Evolutionary conservation across 2,113 vertebrate species (phyloP), one percentile per base, ranked within the genome.

Genomic region (Periophthalmus modestus): DNA sequence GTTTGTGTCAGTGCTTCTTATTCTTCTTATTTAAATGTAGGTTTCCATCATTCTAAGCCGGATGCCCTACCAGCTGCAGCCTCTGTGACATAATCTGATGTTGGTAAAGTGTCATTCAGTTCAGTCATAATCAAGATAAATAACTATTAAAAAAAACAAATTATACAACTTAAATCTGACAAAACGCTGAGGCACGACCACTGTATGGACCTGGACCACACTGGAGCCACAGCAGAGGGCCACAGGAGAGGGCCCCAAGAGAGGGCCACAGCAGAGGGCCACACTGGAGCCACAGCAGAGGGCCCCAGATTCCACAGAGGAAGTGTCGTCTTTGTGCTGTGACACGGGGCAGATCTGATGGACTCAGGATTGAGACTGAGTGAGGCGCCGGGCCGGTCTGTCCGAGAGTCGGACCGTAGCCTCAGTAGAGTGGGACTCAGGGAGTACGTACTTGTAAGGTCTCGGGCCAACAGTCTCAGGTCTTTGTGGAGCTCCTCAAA

Each of bases 401-500:
- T 93, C 92, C 89, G 83, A 74, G 76, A 82, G 69, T 54, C n/a
- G 7, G 19, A 54, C 1, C 7, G 1, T 54, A 6, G 5, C 19
- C 7, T 54, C 50, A n/a, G 50, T n/a, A n/a, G n/a, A 1, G 7
- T 28, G 13, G n/a, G 12, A 28, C 2, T 34, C 0, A 0, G 50
- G 23, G 73, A 66, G 5, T 66, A 82, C 81, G 0, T 95, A 98
- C 98, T 95, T 94, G 94, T 92, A 74, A 98, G 91, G 75, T 98
- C 96, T 85, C 88, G 94, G 84, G 88, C 94, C 58, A 98, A 91
- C 87, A 95, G 96, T 62, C 91, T 93, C 79, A 98, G 93, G 78
- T 99, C 97, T 89, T 94, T 94, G 88, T 79, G 88, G 77, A 99
- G 92, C 88, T 99, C 97, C 75, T 97, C 97, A 86, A 98, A 99